Percentiles rank a stretch among this genome's conserved stretches.
Conservation (phyloP, 2,888 invertebrate genomes). For the Aspidapion aeneum region DNA sequence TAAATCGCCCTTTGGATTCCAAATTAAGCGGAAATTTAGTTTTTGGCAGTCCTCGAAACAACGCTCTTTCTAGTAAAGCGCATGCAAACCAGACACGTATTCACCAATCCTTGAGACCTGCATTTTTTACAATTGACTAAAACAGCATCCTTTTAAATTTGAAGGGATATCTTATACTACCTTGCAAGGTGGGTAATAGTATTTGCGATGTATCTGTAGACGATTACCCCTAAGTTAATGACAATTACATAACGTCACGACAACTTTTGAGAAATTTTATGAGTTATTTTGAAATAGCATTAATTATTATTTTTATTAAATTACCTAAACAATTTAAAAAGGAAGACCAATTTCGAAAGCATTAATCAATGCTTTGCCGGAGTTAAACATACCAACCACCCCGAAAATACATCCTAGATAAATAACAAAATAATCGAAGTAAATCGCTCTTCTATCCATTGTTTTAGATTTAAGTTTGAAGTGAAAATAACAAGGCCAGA, state of each 20-base stretch:
- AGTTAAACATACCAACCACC: conserved; percentile 90
- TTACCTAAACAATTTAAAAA: too few species aligned
- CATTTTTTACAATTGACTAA: conserved; percentile 98
- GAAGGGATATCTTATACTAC: conserved; percentile 88
- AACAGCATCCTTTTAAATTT: conserved; percentile 97
- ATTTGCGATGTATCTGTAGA: conserved; percentile 99
- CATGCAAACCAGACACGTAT: conserved; percentile 93
- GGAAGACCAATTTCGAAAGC: conserved; percentile 89
- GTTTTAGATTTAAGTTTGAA: conserved; percentile 86
- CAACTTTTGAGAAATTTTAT: too few species aligned
- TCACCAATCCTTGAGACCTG: conserved; percentile 93
- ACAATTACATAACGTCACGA: too few species aligned
- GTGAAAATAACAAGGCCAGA: conserved; percentile 99
- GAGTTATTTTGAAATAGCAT: too few species aligned
- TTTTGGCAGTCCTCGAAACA: conserved; percentile 83
- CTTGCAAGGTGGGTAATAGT: conserved; percentile 96
- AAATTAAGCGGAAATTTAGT: conserved; percentile 84
- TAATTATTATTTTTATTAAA: too few species aligned
- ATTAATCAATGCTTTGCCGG: conserved; percentile 84
- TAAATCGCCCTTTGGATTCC: conserved; percentile 86
- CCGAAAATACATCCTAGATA: conserved; percentile 88
- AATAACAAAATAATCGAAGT: conserved; percentile 92
- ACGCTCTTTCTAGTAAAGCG: conserved; percentile 88
- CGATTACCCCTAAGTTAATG: conserved; percentile 98
- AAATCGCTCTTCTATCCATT: conserved; percentile 73